Conservation (phyloP, 2,888 invertebrate species). For the Deilephila porcellus region DNA sequence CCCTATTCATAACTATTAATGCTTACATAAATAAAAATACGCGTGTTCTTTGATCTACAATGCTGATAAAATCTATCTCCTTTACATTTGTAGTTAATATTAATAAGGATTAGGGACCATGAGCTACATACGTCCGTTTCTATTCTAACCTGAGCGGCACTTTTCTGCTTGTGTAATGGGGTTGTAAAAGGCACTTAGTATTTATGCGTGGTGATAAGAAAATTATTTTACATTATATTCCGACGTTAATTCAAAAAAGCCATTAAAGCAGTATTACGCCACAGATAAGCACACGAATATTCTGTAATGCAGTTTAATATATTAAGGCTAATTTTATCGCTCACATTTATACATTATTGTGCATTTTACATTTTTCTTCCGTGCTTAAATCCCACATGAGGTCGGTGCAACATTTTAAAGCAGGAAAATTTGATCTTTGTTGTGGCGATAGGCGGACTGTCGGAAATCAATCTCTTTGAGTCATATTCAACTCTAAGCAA, state of each 20-base stretch:
- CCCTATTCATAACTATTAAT: too few relatives aligned
- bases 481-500: too few relatives aligned
- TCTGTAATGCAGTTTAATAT: not conserved
- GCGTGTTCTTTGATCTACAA: too few relatives aligned
- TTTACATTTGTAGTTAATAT: not conserved
- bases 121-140: not conserved
- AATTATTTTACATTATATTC: not conserved
- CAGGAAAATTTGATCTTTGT: too few relatives aligned
- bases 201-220: not conserved
- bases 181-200: not conserved
- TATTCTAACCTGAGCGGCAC: not conserved
- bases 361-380: not conserved
- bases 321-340: not conserved
- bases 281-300: not conserved
- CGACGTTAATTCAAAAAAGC: not conserved
- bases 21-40: too few relatives aligned
- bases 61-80: too few relatives aligned
- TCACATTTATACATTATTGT: not conserved
- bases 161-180: not conserved
- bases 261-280: not conserved
- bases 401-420: too few relatives aligned
- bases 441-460: too few relatives aligned
- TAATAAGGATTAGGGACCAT: not conserved
- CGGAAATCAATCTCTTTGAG: too few relatives aligned
- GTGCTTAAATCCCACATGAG: too few relatives aligned